Evolutionary conservation across 2,113 vertebrate species (phyloP).

Genomic region (Alosa alosa): DNA sequence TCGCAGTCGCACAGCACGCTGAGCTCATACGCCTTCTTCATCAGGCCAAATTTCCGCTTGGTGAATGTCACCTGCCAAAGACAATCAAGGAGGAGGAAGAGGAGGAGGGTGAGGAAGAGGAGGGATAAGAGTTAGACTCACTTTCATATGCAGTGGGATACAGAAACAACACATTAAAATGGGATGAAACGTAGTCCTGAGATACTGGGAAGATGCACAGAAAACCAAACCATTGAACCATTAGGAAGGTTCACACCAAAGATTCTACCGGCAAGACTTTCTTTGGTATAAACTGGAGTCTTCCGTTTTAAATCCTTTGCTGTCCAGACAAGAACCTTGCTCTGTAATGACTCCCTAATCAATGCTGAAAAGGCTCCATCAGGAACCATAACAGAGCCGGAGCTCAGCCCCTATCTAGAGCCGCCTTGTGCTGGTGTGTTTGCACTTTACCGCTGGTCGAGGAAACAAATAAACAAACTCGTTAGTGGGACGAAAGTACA

Average conservation of each 20-base stretch:
- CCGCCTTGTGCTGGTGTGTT: too few relatives aligned
- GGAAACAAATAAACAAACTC: too few relatives aligned
- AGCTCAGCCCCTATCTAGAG: too few relatives aligned
- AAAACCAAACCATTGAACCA: neutral
- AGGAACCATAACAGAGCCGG: too few relatives aligned
- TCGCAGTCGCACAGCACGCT: slow-evolving; percentile 84
- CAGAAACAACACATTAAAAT: neutral
- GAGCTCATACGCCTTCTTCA: slow-evolving; percentile 86
- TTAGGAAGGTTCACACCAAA: neutral
- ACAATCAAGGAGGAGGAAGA: slow-evolving; percentile 73
- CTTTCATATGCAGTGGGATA: neutral
- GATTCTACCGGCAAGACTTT: neutral
- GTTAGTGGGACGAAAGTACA: too few relatives aligned
- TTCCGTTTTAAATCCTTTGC: neutral
- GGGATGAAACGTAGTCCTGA: neutral
- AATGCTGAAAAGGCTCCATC: neutral
- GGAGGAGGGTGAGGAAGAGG: slow-evolving; percentile 69
- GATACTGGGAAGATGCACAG: too few relatives aligned
- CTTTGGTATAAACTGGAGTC: too few relatives aligned
- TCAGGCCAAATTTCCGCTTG: slow-evolving; percentile 82
- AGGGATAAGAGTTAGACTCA: slow-evolving; percentile 33
- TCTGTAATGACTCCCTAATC: neutral
- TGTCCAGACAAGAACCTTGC: neutral
- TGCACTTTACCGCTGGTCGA: too few relatives aligned
- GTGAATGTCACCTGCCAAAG: slow-evolving; percentile 79